Conservation (phyloP, 2,888 invertebrate genomes). For the Holacanthella duospinosa region DNA sequence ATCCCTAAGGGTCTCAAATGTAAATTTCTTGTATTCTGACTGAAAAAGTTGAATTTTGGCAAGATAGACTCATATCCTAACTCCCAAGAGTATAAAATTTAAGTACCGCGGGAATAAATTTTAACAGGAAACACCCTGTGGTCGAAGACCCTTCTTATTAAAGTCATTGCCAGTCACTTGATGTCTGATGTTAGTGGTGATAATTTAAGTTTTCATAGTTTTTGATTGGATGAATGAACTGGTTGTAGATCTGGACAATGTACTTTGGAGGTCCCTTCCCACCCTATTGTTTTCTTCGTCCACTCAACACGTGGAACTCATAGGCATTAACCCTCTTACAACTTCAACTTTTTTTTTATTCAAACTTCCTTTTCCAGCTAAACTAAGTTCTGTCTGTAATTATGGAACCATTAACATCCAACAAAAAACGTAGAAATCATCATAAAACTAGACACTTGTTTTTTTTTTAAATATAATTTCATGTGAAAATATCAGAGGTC, state of each 20-base stretch:
- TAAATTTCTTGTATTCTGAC: no score
- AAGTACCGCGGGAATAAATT: constrained; percentile 1
- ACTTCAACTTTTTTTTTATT: no score
- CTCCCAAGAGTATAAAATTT: no score
- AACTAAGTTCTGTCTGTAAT: not conserved
- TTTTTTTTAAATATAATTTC: no score
- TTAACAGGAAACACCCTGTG: not conserved
- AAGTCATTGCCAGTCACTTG: not conserved
- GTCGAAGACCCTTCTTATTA: not conserved
- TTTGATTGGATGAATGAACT: constrained; percentile 1
- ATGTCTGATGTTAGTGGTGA: not conserved
- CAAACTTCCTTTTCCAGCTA: not conserved
- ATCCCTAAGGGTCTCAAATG: no score
- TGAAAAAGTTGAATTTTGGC: no score
- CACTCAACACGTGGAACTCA: not conserved
- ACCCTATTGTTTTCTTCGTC: not conserved
- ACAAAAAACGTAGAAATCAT: constrained; percentile 1
- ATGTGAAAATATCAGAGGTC: not conserved
- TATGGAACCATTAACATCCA: not conserved
- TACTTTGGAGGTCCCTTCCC: not conserved
- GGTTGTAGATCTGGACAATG: constrained; percentile 1
- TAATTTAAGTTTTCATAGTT: not conserved
- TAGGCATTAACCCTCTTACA: not conserved
- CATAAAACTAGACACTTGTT: no score
- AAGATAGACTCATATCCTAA: no score